A percentile compares a stretch with the other conserved stretches of the same genome.
Conservation (phyloP, 2,797 vertebrate genomes). For the Cyclopterus lumpus region DNA sequence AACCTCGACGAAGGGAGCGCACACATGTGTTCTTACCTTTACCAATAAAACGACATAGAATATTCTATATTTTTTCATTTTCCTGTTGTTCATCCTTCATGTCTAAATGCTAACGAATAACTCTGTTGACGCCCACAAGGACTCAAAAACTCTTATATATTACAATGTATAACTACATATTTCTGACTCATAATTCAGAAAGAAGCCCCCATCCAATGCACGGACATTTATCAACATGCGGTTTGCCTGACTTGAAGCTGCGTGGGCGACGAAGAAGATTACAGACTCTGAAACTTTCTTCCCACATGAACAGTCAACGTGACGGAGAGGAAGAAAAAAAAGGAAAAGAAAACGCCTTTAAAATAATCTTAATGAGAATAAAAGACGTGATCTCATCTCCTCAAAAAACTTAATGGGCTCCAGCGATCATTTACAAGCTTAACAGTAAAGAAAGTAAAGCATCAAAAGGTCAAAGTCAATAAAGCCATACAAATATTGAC, state of each 20-base stretch:
- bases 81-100: neutral
- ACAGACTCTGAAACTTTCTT: neutral
- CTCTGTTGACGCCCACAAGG: no score
- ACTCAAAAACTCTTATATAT: no score
- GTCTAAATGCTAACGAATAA: no score
- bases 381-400: neutral
- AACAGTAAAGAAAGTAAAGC: neutral
- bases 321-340: no score
- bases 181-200: no score
- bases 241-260: neutral
- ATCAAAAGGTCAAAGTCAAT: neutral
- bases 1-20: neutral
- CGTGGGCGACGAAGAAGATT: neutral
- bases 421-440: neutral
- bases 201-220: neutral
- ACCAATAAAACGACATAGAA: neutral
- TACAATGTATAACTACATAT: no score
- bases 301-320: neutral
- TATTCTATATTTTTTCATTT: neutral
- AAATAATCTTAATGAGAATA: neutral
- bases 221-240: neutral
- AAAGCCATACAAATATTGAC: no score
- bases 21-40: no score
- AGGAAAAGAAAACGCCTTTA: neutral
- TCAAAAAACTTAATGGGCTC: neutral